Evolutionary conservation across 2,888 invertebrate species (phyloP), one percentile per base, ranked within the genome.

Genomic region (Tetramorium bicarinatum): DNA sequence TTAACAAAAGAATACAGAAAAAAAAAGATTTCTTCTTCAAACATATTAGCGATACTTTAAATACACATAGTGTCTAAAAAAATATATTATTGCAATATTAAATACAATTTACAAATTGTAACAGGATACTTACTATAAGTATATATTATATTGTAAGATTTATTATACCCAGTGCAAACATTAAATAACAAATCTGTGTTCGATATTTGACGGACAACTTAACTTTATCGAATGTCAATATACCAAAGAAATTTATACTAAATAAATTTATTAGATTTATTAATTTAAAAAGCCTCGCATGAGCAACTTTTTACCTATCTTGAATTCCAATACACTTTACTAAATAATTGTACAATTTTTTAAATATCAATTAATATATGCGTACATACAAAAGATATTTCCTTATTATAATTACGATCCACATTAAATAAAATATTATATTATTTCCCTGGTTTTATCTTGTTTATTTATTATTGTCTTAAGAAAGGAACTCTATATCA

Each of bases 161-260:
- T 49, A 18, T 49, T 75, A 18, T 21, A 62, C 21, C 25, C 29
- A 6, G 7, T 56, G 11, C 8, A 7, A 34, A 52, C 18, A 2
- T 67, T 56, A 47, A n/a, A 41, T 47, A 15, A 41, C 34, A 6
- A 72, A 49, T 77, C 7, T 47, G 34, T 15, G 7, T 61, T 61
- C 15, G 15, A 75, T 44, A n/a, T 18, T 15, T 7, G 13, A 64
- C 13, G 18, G 18, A 11, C 25, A 29, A 29, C 29, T 34, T 18
- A 29, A 7, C 9, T 25, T 54, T 56, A 79, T 47, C 34, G 2
- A 79, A 34, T 67, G 11, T n/a, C 29, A 66, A 52, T 52, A 18
- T 77, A 54, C 66, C 66, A 77, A 79, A 79, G 44, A 56, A 56
- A 49, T 74, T 61, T 21, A 25, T 47, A n/a, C 9, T 18, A 41